Conservation (phyloP, 2,888 invertebrate species). For the Mongoloraphidia duomilia region DNA sequence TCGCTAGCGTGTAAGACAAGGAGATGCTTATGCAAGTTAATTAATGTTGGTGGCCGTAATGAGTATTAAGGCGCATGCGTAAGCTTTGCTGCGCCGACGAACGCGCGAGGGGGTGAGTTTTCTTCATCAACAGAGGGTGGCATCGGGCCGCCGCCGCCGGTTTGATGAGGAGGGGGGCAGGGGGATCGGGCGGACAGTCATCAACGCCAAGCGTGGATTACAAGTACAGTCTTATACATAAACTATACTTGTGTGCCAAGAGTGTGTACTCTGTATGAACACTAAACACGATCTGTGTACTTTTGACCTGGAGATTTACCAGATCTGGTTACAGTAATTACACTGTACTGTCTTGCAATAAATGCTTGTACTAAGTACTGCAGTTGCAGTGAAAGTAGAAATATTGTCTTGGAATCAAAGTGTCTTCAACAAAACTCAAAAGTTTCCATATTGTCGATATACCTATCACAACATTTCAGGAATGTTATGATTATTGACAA, state of each 20-base stretch:
- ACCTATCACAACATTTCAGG: too few species aligned
- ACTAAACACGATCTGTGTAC: too few species aligned
- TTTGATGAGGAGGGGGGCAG: conserved; percentile 15
- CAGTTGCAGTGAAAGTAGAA: too few species aligned
- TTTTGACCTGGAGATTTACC: too few species aligned
- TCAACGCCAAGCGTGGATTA: conserved; percentile 45
- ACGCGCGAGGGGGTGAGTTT: conserved; percentile 10
- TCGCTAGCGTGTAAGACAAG: conserved; percentile 22
- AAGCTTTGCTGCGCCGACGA: conserved; percentile 19
- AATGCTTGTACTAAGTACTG: too few species aligned
- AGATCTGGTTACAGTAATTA: too few species aligned
- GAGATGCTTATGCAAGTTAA: conserved; percentile 32
- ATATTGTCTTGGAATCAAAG: too few species aligned
- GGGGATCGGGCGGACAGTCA: conserved; percentile 41
- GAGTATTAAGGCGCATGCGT: conserved; percentile 31
- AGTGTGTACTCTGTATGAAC: too few species aligned
- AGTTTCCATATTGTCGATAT: too few species aligned
- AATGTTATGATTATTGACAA: too few species aligned
- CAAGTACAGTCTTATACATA: conserved; percentile 38
- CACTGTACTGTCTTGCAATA: too few species aligned
- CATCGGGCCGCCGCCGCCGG: conserved; percentile 23
- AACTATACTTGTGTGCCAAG: conserved; percentile 9
- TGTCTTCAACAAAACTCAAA: too few species aligned
- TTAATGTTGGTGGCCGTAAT: conserved; percentile 34
- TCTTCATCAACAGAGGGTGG: conserved; percentile 4